Percentiles rank a stretch among this genome's conserved stretches.
Conservation (phyloP, 2,888 invertebrate species). For the Aspidapion aeneum region DNA sequence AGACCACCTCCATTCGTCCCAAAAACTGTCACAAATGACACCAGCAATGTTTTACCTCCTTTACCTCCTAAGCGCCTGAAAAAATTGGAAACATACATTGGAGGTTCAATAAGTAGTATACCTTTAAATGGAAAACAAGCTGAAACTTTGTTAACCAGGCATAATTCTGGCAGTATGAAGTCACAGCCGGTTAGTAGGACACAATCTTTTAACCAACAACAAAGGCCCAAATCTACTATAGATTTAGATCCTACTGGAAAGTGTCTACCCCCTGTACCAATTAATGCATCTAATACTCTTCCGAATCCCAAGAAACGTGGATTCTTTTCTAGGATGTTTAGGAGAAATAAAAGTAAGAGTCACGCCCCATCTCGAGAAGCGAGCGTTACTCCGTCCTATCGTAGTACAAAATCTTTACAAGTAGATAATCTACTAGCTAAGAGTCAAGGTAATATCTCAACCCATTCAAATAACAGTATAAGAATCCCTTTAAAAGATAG, state of each 20-base stretch:
- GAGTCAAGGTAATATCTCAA: constrained; percentile 47
- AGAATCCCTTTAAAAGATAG: constrained; percentile 66
- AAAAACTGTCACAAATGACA: constrained; percentile 50
- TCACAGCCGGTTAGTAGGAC: constrained; percentile 35
- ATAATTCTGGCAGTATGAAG: constrained; percentile 30
- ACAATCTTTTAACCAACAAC: constrained; percentile 40
- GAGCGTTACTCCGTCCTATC: constrained; percentile 32
- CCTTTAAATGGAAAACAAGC: constrained; percentile 30
- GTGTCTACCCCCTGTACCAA: constrained; percentile 48
- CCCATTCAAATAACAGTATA: constrained; percentile 48
- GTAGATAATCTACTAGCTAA: constrained; percentile 26
- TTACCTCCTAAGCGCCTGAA: constrained; percentile 76
- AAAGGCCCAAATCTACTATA: constrained; percentile 40
- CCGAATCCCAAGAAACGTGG: constrained; percentile 59
- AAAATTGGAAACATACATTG: constrained; percentile 49
- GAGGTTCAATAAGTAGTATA: constrained; percentile 35
- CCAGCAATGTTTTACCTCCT: constrained; percentile 59
- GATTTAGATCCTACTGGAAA: constrained; percentile 40
- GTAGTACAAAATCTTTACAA: constrained; percentile 28
- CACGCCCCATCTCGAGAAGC: constrained; percentile 40
- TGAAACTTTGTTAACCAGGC: constrained; percentile 29
- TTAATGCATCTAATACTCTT: constrained; percentile 40
- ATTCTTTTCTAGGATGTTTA: constrained; percentile 62
- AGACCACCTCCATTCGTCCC: constrained; percentile 11
- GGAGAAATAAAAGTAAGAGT: constrained; percentile 48